Conservation (phyloP, 2,113 vertebrate species). For the Elaphurus davidianus region DNA sequence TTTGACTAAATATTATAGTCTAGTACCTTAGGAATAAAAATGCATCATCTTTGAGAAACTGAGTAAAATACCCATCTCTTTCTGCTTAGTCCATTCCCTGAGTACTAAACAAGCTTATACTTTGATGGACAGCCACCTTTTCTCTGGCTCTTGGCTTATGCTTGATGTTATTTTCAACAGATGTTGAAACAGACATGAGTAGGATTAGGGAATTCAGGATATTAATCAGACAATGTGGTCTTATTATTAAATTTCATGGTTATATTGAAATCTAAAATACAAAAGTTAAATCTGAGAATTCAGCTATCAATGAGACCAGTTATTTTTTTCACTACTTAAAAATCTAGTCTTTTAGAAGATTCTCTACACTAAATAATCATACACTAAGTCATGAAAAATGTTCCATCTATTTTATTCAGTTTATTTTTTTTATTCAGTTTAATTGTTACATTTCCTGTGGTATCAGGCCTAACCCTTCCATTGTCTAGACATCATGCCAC, state of each 20-base stretch:
- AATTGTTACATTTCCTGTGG: background rate
- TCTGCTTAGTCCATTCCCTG: background rate
- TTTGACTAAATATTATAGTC: background rate
- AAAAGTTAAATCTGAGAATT: background rate
- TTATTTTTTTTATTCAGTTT: background rate
- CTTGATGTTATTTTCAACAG: background rate
- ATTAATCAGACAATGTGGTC: background rate
- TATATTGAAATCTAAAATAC: background rate
- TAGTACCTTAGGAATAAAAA: background rate
- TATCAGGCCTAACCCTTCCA: background rate
- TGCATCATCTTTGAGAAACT: constrained; percentile 10
- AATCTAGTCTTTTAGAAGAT: background rate
- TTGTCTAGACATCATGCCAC: background rate
- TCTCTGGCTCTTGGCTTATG: background rate
- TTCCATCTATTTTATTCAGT: background rate
- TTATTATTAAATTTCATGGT: constrained; percentile 3
- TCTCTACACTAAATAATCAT: background rate
- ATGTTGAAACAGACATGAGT: background rate
- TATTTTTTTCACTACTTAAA: background rate
- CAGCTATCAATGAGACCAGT: background rate
- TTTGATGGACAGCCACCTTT: background rate
- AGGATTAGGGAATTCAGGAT: background rate
- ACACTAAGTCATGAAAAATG: background rate
- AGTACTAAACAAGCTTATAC: background rate
- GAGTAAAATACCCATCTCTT: background rate